These are phyloP conservation scores for Crypturellus tataupa DNA, from an alignment of 2,797 vertebrate species.

Conservation along the genomic window DNA sequence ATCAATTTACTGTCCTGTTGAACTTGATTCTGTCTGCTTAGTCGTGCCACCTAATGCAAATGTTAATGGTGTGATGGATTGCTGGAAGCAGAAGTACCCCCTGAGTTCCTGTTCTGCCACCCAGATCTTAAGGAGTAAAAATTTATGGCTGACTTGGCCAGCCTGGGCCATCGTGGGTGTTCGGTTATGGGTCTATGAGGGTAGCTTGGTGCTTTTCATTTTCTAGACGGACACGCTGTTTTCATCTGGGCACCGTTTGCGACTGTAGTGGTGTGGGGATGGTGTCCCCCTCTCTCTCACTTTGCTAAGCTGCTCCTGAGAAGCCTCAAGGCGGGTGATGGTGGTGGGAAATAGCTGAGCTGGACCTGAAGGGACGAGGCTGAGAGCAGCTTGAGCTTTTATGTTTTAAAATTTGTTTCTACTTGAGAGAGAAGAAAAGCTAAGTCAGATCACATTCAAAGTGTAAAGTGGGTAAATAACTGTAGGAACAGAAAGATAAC, in stretches of 20 bases:
- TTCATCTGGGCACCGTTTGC: conserved; percentile 60
- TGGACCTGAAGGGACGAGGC: not conserved
- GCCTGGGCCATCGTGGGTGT: conserved; percentile 1
- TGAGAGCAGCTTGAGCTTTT: not conserved
- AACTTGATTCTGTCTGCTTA: conserved; percentile 49
- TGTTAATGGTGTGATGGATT: conserved; percentile 60
- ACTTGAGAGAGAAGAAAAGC: not conserved
- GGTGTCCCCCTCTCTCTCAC: conserved; percentile 26
- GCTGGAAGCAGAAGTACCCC: conserved; percentile 48
- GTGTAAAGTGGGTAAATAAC: not conserved
- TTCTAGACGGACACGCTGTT: conserved; percentile 56
- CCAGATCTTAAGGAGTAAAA: conserved; percentile 46
- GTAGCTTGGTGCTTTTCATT: conserved; percentile 63
- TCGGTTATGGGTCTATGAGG: conserved; percentile 46
- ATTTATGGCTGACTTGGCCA: conserved; percentile 54
- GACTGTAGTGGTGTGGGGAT: conserved; percentile 56
- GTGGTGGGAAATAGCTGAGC: too few species aligned
- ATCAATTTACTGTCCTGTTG: conserved; percentile 59
- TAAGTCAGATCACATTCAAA: not conserved
- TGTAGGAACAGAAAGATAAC: not conserved
- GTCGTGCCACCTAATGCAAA: conserved; percentile 55
- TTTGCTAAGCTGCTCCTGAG: conserved; percentile 7
- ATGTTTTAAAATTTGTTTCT: not conserved
- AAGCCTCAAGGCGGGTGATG: not conserved
- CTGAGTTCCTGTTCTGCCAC: conserved; percentile 46